Conservation (phyloP, 2,797 vertebrate genomes). For the Platyrinchus mystaceus region DNA sequence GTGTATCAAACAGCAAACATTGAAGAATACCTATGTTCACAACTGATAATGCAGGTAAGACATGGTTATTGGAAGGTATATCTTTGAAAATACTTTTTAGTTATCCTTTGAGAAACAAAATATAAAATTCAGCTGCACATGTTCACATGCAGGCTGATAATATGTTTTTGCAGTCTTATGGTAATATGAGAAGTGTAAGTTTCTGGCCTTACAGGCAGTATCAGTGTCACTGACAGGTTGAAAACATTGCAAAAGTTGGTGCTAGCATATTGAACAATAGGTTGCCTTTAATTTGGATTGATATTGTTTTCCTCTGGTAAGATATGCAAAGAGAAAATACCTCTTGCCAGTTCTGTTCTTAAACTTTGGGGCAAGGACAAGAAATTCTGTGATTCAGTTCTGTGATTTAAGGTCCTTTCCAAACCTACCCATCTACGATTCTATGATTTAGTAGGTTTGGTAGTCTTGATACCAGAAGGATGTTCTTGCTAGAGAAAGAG, state of each 20-base stretch:
- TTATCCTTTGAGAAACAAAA: not conserved
- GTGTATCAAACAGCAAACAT: constrained; percentile 88
- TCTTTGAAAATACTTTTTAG: not conserved
- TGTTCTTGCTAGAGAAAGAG: not conserved
- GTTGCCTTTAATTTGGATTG: not conserved
- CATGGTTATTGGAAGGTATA: not conserved
- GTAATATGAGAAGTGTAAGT: not conserved
- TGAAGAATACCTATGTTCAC: constrained; percentile 74
- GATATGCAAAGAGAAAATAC: not conserved
- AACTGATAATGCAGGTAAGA: constrained; percentile 72
- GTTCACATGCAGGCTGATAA: not conserved
- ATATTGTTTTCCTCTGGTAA: not conserved
- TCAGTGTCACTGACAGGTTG: not conserved
- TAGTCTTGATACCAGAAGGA: not conserved
- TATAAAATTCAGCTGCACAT: not conserved
- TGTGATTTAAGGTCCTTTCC: not conserved
- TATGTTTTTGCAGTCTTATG: not conserved
- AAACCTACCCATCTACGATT: not conserved
- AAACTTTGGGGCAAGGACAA: not conserved
- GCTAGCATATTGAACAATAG: not conserved
- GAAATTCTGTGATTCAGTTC: not conserved
- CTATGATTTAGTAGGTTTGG: not conserved
- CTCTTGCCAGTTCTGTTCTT: not conserved
- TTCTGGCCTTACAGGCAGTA: not conserved
- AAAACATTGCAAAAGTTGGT: not conserved